A percentile compares a stretch with the other conserved stretches of the same genome.
Evolutionary conservation across 2,888 invertebrate genomes (phyloP).

Genomic region (Crocallis elinguaria): DNA sequence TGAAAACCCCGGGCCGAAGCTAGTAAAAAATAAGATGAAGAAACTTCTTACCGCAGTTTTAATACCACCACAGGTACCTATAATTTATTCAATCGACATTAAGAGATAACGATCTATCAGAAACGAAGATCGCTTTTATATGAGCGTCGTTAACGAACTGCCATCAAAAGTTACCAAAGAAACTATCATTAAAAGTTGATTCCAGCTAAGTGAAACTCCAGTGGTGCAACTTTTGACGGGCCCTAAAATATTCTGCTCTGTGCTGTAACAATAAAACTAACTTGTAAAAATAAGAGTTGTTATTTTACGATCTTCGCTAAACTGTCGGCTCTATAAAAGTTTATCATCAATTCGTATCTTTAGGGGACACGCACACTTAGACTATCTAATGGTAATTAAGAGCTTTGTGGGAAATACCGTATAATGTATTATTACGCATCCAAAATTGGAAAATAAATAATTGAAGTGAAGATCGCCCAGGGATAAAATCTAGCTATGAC

Average conservation of each 20-base stretch:
- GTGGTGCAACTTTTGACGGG: slow-evolving; percentile 42
- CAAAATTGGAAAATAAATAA: no score
- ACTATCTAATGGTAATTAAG: neutral
- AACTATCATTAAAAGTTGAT: slow-evolving; percentile 26
- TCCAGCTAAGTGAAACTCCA: slow-evolving; percentile 20
- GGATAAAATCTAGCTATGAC: no score
- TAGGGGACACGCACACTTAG: slow-evolving; percentile 35
- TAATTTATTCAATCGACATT: slow-evolving; percentile 24
- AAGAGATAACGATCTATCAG: slow-evolving; percentile 16
- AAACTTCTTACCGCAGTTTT: neutral
- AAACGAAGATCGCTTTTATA: slow-evolving; percentile 11
- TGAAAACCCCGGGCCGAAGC: no score
- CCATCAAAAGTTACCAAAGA: slow-evolving; percentile 15
- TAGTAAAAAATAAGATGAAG: no score
- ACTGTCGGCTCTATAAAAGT: slow-evolving; percentile 74
- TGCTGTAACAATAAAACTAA: slow-evolving; percentile 59
- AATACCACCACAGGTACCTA: neutral
- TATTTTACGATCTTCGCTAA: slow-evolving; percentile 68
- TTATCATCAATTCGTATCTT: slow-evolving; percentile 66
- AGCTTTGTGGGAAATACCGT: no score
- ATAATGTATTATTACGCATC: no score
- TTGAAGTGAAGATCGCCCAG: no score
- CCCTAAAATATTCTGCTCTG: slow-evolving; percentile 57
- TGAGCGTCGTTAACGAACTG: slow-evolving; percentile 14
- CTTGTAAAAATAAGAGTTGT: slow-evolving; percentile 63